A percentile compares a stretch with the other conserved stretches of the same genome.
Conservation (phyloP, 2,113 vertebrate genomes). For the Pundamilia nyererei region DNA sequence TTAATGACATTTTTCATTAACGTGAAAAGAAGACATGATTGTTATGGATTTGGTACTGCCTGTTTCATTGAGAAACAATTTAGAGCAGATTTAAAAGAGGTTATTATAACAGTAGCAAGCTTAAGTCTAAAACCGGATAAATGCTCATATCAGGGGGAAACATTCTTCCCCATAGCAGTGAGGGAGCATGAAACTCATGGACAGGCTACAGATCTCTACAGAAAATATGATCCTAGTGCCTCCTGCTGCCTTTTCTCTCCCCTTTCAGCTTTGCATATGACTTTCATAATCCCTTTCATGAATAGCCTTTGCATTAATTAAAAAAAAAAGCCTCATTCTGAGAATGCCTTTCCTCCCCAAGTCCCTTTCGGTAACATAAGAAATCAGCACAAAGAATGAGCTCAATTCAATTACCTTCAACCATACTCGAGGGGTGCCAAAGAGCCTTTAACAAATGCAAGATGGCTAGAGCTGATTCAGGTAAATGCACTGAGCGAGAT, state of each 20-base stretch:
- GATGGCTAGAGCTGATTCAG: conserved; percentile 49
- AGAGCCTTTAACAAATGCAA: conserved; percentile 57
- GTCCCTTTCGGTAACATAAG: conserved; percentile 42
- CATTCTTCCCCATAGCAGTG: not conserved
- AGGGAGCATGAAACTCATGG: not conserved
- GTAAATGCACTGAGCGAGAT: conserved; percentile 33
- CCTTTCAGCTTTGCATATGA: not conserved
- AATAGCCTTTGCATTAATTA: conserved; percentile 30
- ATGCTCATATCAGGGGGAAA: not conserved
- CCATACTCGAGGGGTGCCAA: conserved; percentile 23
- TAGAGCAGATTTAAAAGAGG: not conserved
- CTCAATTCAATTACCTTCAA: conserved; percentile 56
- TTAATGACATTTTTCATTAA: rapidly evolving
- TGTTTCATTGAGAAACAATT: not conserved
- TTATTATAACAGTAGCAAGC: not conserved
- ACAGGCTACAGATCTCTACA: not conserved
- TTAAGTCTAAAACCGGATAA: not conserved
- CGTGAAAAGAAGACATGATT: not conserved
- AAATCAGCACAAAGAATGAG: conserved; percentile 57
- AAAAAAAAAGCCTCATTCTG: not conserved
- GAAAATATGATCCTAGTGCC: conserved; percentile 17
- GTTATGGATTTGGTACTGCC: not conserved
- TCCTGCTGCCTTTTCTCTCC: not conserved
- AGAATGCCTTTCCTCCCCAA: conserved; percentile 14
- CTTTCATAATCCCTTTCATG: conserved; percentile 39